Percentiles rank a stretch among this genome's conserved stretches.
phyloP scores from a whole-genome alignment of 2,888 invertebrate genomes.

The Caenorhabditis macrosperma region DNA sequence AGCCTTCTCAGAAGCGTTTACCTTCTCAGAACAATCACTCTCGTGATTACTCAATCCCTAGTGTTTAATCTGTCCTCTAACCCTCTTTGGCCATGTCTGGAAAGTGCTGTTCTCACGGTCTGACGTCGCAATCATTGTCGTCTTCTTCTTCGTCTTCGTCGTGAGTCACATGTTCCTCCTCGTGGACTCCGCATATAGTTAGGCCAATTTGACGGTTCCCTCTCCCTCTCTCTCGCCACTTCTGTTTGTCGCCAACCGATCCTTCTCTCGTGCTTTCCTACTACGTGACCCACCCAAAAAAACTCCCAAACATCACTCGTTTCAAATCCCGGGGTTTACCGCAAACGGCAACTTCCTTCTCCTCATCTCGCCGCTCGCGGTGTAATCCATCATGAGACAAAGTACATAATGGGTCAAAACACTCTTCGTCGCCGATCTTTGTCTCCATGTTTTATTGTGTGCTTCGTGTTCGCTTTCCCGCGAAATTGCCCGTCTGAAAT shows the following conservation, averaged over 20 bases:
- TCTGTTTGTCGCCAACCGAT: not conserved
- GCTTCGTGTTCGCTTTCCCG: constrained; percentile 14
- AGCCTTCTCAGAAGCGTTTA: no score
- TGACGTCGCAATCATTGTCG: constrained; percentile 10
- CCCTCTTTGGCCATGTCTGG: not conserved
- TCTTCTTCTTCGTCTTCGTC: not conserved
- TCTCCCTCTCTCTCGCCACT: not conserved
- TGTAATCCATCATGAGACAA: constrained; percentile 47
- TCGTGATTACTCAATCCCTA: no score
- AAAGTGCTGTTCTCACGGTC: constrained; percentile 34
- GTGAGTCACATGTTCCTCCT: constrained; percentile 33
- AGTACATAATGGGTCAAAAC: constrained; percentile 54
- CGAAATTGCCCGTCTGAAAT: constrained; percentile 19
- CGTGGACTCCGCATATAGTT: constrained; percentile 27
- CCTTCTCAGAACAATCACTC: no score
- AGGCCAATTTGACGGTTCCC: constrained; percentile 37
- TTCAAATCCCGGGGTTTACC: constrained; percentile 45
- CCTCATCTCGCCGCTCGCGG: not conserved
- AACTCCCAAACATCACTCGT: constrained; percentile 17
- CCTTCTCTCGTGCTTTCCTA: not conserved
- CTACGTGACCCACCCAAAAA: not conserved
- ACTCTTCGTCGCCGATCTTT: constrained; percentile 18
- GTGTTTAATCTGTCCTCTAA: not conserved
- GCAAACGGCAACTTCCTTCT: constrained; percentile 38
- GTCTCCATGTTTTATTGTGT: not conserved